Conservation (phyloP, 37 sponge, comb jelly and placozoan genomes). For the Beroe forskalii region DNA sequence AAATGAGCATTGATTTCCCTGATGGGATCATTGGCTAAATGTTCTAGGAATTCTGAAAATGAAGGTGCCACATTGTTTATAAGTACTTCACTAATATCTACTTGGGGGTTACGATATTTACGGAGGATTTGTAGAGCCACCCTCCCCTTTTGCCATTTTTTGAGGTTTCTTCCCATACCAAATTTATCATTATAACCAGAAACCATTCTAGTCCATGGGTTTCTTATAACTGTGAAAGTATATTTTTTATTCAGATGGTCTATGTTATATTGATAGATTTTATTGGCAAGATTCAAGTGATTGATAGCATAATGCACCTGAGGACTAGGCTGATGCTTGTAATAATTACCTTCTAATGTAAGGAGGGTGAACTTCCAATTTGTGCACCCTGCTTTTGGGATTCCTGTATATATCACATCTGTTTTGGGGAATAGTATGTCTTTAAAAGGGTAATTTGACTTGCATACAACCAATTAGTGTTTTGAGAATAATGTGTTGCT, state of each 20-base stretch:
- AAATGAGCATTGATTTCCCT: slow-evolving; percentile 28
- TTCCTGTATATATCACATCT: slow-evolving; percentile 37
- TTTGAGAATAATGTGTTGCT: neutral
- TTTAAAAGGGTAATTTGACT: neutral
- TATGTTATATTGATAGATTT: neutral
- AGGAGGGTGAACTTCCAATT: slow-evolving; percentile 52
- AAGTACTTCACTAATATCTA: neutral
- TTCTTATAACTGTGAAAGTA: slow-evolving; percentile 12
- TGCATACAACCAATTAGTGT: neutral
- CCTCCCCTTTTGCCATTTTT: slow-evolving; percentile 18
- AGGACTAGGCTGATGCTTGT: neutral
- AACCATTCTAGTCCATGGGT: slow-evolving; percentile 27
- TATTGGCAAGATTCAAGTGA: neutral
- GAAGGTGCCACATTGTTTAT: neutral
- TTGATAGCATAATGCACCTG: slow-evolving; percentile 28
- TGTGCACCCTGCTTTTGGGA: slow-evolving; percentile 34
- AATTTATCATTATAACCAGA: slow-evolving; percentile 46
- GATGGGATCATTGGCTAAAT: neutral
- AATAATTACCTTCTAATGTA: neutral
- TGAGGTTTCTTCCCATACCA: neutral
- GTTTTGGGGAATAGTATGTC: neutral
- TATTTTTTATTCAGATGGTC: neutral
- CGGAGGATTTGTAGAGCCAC: neutral
- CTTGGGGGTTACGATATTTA: neutral
- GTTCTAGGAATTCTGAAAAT: neutral